A percentile compares a stretch with the other conserved stretches of the same genome.
phyloP scores from a whole-genome alignment of 2,888 invertebrate species.

The Flexamia atlantica region DNA sequence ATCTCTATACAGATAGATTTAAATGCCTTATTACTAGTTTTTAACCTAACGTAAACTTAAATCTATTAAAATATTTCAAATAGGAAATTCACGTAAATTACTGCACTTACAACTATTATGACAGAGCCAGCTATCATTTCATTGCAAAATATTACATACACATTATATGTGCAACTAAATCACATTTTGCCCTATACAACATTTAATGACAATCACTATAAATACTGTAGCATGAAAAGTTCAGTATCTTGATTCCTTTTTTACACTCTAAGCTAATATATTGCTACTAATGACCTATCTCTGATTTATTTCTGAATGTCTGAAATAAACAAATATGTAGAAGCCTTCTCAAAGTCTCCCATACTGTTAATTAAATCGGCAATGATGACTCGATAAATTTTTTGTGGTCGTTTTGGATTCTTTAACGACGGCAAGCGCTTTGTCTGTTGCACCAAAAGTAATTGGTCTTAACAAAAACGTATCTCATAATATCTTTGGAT shows the following conservation, averaged over 20 bases:
- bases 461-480: slow-evolving; percentile 1
- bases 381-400: neutral
- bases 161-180: slow-evolving; percentile 47
- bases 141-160: slow-evolving; percentile 58
- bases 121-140: slow-evolving; percentile 59
- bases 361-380: neutral
- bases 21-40: slow-evolving; percentile 30
- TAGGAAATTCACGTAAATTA: slow-evolving; percentile 50
- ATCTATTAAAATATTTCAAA: slow-evolving; percentile 28
- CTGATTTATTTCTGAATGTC: neutral
- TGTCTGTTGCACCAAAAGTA: neutral
- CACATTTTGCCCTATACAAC: slow-evolving; percentile 48
- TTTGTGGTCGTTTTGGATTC: neutral
- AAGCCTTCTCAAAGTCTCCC: neutral
- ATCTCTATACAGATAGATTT: slow-evolving; percentile 7
- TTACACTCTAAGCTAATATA: slow-evolving; percentile 54
- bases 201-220: slow-evolving; percentile 35
- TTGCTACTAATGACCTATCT: slow-evolving; percentile 49
- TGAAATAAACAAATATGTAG: slow-evolving; percentile 10
- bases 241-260: slow-evolving; percentile 37
- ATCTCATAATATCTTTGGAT: slow-evolving; percentile 41
- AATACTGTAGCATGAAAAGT: slow-evolving; percentile 53
- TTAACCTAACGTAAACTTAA: slow-evolving; percentile 46
- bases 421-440: neutral
- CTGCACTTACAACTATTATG: slow-evolving; percentile 41